phyloP scores from a whole-genome alignment of 2,888 invertebrate genomes.

The Melinopterus prodromus region DNA sequence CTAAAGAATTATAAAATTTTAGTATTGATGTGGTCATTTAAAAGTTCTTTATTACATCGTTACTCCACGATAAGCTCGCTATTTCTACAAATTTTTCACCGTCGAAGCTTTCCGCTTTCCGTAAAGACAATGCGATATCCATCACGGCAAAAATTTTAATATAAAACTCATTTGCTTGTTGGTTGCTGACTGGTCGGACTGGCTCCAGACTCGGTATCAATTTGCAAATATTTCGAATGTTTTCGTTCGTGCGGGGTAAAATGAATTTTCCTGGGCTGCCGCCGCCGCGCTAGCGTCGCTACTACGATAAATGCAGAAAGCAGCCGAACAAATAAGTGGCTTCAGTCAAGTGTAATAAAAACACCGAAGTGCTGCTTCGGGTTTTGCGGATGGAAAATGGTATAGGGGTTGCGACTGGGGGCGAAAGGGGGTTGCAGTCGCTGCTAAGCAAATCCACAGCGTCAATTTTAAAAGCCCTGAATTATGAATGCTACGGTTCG shows the following conservation, averaged over 20 bases:
- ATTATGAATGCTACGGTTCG: conserved; percentile 14
- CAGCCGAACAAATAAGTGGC: conserved; percentile 38
- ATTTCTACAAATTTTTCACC: neutral
- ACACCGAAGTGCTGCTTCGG: conserved; percentile 28
- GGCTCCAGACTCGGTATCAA: neutral
- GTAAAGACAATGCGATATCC: neutral
- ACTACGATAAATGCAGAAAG: neutral
- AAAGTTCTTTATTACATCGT: too few relatives aligned
- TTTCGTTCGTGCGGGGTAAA: neutral
- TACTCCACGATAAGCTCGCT: too few relatives aligned
- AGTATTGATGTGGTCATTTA: too few relatives aligned
- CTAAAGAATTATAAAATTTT: too few relatives aligned
- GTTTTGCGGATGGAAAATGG: neutral
- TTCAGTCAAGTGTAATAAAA: conserved; percentile 38
- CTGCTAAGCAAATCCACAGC: neutral
- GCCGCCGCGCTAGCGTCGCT: neutral
- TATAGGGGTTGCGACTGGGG: neutral
- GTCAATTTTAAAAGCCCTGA: conserved; percentile 15
- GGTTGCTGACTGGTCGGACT: neutral
- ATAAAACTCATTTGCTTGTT: neutral
- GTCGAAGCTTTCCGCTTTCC: neutral
- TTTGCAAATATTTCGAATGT: conserved; percentile 4
- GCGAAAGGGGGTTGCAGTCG: conserved; percentile 5
- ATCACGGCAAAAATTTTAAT: neutral
- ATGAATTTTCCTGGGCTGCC: neutral